Evolutionary conservation across 2,113 vertebrate species (phyloP).

Genomic region (Orientallactaga bullata): DNA sequence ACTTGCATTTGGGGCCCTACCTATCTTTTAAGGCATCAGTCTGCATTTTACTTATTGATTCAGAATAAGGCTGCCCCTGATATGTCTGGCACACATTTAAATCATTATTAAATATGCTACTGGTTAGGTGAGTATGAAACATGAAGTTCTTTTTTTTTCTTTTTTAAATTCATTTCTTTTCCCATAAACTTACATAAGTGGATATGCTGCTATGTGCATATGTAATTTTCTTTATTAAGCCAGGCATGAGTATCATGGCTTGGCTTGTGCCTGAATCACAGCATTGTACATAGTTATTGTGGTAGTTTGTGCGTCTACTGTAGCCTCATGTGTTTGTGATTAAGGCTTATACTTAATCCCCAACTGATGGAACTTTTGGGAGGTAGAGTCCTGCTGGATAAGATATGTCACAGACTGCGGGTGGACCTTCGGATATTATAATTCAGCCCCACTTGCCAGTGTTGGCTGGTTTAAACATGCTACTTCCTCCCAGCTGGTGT

Average conservation of each 20-base stretch:
- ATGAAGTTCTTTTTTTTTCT: not conserved
- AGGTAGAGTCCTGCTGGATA: no score
- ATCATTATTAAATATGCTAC: not conserved
- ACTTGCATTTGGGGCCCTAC: not conserved
- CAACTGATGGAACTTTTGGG: no score
- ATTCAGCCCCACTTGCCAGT: no score
- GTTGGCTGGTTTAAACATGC: no score
- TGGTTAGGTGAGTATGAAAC: not conserved
- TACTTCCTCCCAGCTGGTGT: no score
- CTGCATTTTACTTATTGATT: not conserved
- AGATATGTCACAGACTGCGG: no score
- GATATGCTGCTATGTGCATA: not conserved
- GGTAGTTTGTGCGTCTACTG: no score
- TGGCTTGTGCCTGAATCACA: not conserved
- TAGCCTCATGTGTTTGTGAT: no score
- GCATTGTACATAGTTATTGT: not conserved
- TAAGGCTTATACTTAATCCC: no score
- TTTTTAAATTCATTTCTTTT: not conserved
- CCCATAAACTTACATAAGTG: not conserved
- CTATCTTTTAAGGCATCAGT: not conserved
- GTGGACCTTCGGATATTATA: no score
- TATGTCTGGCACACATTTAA: not conserved
- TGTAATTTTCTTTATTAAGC: not conserved
- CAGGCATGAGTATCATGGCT: not conserved
- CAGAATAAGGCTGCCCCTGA: not conserved